Evolutionary conservation across 2,888 invertebrate species (phyloP), one percentile per base, ranked within the genome.

Genomic region (Epinotia nisella): DNA sequence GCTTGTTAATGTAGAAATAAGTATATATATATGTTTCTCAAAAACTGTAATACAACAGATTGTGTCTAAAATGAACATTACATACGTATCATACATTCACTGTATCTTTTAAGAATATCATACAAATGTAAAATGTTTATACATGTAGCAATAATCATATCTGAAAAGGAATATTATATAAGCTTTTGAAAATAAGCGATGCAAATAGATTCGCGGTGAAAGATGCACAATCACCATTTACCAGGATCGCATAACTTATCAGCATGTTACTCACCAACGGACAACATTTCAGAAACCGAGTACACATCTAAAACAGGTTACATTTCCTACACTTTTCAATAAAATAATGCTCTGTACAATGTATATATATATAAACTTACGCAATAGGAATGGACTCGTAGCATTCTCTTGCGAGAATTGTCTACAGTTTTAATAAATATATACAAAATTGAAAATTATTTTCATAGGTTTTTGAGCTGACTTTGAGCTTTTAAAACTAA

Each of bases 401-500:
- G 75, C 73, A 58, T 39, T 69, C 71, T 68, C 71, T 19, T 51
- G 45, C 70, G 72, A 77, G 62, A 68, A 59, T 56, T 49, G n/a
- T 78, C 78, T 79, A 79, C 76, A 76, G 61, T 69, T 55, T 70
- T 71, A 76, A 79, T 80, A 82, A 79, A 82, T 90, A 90, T 91
- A 85, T 90, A 91, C 90, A 90, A 83, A 77, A 74, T 70, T 74
- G 60, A 74, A 75, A 72, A 74, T 80, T 76, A 78, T 76, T 79
- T 78, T 74, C 66, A 75, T 77, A 80, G 71, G 78, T 85, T 90
- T 90, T 93, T 93, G 93, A 93, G 93, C 93, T 92, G 83, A 86
- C 88, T 93, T 93, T 93, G 92, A 92, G 92, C 92, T 92, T 91
- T 88, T 84, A 86, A 87, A 91, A 91, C 88, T 90, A 92, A 90